These are phyloP conservation scores for Leucoptera coffeella DNA, from an alignment of 2,888 invertebrate species.

Conservation along the genomic window DNA sequence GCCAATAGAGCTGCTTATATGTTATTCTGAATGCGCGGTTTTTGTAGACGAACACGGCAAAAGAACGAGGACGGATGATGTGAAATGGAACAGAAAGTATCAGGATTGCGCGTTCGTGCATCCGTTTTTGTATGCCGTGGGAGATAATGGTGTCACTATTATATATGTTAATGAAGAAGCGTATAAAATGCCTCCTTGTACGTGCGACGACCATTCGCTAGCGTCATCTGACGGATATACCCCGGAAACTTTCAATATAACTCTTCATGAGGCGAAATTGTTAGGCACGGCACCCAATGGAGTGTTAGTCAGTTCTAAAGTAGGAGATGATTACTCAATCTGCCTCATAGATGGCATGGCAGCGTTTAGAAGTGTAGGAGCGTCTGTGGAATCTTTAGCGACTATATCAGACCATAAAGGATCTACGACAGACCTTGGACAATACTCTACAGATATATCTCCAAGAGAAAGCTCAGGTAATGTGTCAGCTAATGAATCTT, in stretches of 20 bases:
- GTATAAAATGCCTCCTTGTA: slow-evolving; percentile 30
- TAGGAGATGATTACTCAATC: slow-evolving; percentile 18
- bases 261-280: slow-evolving; percentile 18
- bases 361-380: slow-evolving; percentile 35
- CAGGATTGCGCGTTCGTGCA: slow-evolving; percentile 68
- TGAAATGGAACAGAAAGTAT: slow-evolving; percentile 77
- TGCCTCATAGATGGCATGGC: slow-evolving; percentile 25
- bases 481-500: slow-evolving; percentile 14
- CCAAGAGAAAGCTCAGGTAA: slow-evolving; percentile 8
- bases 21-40: slow-evolving; percentile 82
- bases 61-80: slow-evolving; percentile 68
- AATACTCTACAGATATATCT: slow-evolving; percentile 9
- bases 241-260: slow-evolving; percentile 25
- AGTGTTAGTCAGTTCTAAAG: slow-evolving; percentile 20
- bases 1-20: slow-evolving; percentile 69
- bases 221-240: slow-evolving; percentile 25
- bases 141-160: slow-evolving; percentile 38
- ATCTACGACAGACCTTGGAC: slow-evolving; percentile 21
- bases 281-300: slow-evolving; percentile 27
- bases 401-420: slow-evolving; percentile 24
- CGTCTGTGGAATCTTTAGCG: slow-evolving; percentile 35
- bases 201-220: slow-evolving; percentile 29
- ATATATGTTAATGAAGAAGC: slow-evolving; percentile 30
- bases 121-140: slow-evolving; percentile 73
- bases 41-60: slow-evolving; percentile 81